phyloP scores from a whole-genome alignment of 2,888 invertebrate genomes.

The Amphipyra berbera region DNA sequence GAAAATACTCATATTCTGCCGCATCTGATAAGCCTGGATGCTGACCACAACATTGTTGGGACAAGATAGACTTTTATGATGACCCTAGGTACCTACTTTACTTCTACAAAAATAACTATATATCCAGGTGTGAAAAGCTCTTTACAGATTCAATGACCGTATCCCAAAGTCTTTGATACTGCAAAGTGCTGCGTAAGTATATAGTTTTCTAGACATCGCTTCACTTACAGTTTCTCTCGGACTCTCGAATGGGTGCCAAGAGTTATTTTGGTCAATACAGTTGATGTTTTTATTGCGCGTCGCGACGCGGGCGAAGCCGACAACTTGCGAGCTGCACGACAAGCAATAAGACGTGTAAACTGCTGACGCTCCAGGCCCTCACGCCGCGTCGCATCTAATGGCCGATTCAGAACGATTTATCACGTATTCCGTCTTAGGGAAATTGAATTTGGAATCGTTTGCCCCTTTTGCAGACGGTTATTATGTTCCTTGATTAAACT shows the following conservation, averaged over 20 bases:
- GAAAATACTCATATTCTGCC: too few relatives aligned
- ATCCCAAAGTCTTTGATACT: slow-evolving; percentile 25
- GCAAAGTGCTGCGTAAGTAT: slow-evolving; percentile 52
- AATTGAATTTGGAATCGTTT: slow-evolving; percentile 83
- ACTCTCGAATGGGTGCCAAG: slow-evolving; percentile 85
- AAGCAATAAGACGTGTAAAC: slow-evolving; percentile 85
- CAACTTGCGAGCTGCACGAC: slow-evolving; percentile 76
- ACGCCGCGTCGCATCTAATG: slow-evolving; percentile 84
- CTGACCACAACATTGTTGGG: not conserved
- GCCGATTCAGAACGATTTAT: slow-evolving; percentile 86
- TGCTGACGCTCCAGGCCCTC: slow-evolving; percentile 77
- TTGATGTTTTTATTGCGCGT: slow-evolving; percentile 89
- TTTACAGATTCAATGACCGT: slow-evolving; percentile 1
- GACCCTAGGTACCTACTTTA: slow-evolving; percentile 3
- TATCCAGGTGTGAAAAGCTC: not conserved
- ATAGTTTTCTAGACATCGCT: slow-evolving; percentile 71
- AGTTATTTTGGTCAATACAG: slow-evolving; percentile 89
- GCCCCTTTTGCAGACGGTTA: slow-evolving; percentile 71
- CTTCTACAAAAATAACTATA: not conserved
- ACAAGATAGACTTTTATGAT: not conserved
- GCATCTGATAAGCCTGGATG: too few relatives aligned
- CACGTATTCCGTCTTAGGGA: slow-evolving; percentile 83
- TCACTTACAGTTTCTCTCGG: slow-evolving; percentile 82
- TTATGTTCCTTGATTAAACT: slow-evolving; percentile 80
- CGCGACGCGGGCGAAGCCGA: slow-evolving; percentile 78